A percentile compares a stretch with the other conserved stretches of the same genome.
phyloP scores from a whole-genome alignment of 2,113 vertebrate species.

The Hippoglossus stenolepis region DNA sequence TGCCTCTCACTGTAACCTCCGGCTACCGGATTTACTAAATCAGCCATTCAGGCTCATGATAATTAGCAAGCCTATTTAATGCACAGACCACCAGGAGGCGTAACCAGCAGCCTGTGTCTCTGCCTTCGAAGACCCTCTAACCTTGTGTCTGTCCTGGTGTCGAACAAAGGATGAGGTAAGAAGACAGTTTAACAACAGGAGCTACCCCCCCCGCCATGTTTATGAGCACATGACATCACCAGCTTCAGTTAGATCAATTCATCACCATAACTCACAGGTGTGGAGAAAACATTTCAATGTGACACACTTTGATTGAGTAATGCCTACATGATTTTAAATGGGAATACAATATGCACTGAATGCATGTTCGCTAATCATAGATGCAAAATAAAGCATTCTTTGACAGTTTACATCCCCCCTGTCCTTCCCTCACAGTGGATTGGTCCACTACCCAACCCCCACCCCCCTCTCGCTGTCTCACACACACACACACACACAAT shows the following conservation, averaged over 20 bases:
- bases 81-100: slow-evolving; percentile 8
- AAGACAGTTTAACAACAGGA: slow-evolving; percentile 66
- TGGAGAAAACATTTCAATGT: slow-evolving; percentile 69
- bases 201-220: slow-evolving; percentile 62
- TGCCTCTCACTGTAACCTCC: slow-evolving; percentile 61
- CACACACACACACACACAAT: too few relatives aligned
- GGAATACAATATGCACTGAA: too few relatives aligned
- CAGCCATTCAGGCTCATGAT: slow-evolving; percentile 53
- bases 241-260: slow-evolving; percentile 70
- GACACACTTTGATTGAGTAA: slow-evolving; percentile 32
- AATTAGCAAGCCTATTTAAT: slow-evolving; percentile 51
- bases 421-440: too few relatives aligned
- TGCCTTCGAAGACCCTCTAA: slow-evolving; percentile 21
- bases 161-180: slow-evolving; percentile 61
- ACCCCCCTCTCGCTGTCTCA: too few relatives aligned
- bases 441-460: too few relatives aligned
- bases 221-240: slow-evolving; percentile 75
- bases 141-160: slow-evolving; percentile 32
- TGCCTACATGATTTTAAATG: too few relatives aligned
- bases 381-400: too few relatives aligned
- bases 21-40: slow-evolving; percentile 51
- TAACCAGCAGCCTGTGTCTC: slow-evolving; percentile 16
- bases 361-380: too few relatives aligned
- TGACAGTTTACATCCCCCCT: too few relatives aligned
- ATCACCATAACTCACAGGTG: slow-evolving; percentile 76